These are phyloP conservation scores for Ginglymostoma cirratum DNA, from an alignment of 2,113 vertebrate species.

Conservation along the genomic window DNA sequence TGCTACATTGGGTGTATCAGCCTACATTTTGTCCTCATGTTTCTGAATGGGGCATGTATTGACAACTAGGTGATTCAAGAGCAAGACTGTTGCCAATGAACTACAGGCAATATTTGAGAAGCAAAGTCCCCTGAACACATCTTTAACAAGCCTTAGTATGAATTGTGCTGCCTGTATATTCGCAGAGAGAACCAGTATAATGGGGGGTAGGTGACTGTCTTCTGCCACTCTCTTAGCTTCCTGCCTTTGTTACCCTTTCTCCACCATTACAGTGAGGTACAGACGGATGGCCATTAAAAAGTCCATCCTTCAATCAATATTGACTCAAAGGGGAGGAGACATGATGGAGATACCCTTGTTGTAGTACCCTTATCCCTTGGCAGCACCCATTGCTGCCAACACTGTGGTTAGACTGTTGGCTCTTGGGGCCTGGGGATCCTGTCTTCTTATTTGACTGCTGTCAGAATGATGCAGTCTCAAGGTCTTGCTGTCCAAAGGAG, in stretches of 20 bases:
- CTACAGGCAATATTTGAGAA: background rate
- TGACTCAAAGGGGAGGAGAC: background rate
- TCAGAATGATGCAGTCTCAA: background rate
- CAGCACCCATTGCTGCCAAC: background rate
- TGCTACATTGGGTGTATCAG: background rate
- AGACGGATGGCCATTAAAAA: background rate
- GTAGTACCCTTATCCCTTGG: background rate
- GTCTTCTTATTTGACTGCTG: background rate
- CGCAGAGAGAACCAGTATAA: background rate
- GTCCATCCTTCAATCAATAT: background rate
- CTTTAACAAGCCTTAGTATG: background rate
- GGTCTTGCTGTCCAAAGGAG: background rate
- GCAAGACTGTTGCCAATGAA: background rate
- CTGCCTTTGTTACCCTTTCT: background rate
- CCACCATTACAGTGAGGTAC: background rate
- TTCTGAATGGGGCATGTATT: background rate
- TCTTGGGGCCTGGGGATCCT: too few species aligned
- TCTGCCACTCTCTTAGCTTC: background rate
- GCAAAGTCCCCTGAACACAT: background rate
- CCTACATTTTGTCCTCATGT: background rate
- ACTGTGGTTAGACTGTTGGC: too few species aligned
- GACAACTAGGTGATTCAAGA: background rate
- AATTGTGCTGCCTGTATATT: background rate
- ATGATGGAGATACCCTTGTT: too few species aligned
- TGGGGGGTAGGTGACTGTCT: background rate